These are phyloP conservation scores for Thalassoma bifasciatum DNA, from an alignment of 2,113 vertebrate genomes.

Conservation along the genomic window DNA sequence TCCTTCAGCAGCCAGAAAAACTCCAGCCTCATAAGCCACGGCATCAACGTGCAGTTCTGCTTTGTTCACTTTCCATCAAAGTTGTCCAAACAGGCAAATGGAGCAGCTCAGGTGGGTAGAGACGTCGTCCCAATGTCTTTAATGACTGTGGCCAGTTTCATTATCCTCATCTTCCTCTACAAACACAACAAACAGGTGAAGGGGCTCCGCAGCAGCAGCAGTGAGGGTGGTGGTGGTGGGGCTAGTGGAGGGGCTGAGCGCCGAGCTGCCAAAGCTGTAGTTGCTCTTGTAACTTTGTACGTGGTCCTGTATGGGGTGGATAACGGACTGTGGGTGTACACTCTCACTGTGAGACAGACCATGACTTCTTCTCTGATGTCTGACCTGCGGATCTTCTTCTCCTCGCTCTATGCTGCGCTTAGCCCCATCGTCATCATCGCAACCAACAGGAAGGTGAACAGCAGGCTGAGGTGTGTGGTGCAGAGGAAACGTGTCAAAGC, in stretches of 20 bases:
- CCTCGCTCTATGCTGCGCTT: conserved; percentile 79
- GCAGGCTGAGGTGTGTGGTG: conserved; percentile 59
- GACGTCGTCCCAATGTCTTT: conserved; percentile 82
- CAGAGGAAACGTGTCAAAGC: conserved; percentile 45
- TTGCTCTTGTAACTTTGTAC: conserved; percentile 78
- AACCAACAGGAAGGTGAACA: conserved; percentile 82
- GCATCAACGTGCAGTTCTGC: conserved; percentile 80
- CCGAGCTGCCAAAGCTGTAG: conserved; percentile 78
- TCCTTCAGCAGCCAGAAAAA: conserved; percentile 53
- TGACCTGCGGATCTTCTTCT: conserved; percentile 82
- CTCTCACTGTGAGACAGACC: conserved; percentile 74
- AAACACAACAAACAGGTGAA: conserved; percentile 77
- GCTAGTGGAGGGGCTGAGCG: conserved; percentile 55
- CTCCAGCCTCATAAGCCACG: conserved; percentile 44
- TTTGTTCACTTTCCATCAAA: conserved; percentile 74
- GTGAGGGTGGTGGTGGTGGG: background rate
- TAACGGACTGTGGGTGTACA: conserved; percentile 84
- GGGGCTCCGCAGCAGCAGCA: conserved; percentile 62
- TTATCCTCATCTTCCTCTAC: conserved; percentile 81
- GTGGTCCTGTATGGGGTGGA: conserved; percentile 80
- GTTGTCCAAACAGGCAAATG: conserved; percentile 65
- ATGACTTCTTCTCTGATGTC: conserved; percentile 76
- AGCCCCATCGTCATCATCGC: conserved; percentile 81
- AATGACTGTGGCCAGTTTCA: conserved; percentile 78
- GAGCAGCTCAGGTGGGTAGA: conserved; percentile 73